phyloP scores from a whole-genome alignment of 1,140 invertebrate species.

The Polypedilum vanderplanki region DNA sequence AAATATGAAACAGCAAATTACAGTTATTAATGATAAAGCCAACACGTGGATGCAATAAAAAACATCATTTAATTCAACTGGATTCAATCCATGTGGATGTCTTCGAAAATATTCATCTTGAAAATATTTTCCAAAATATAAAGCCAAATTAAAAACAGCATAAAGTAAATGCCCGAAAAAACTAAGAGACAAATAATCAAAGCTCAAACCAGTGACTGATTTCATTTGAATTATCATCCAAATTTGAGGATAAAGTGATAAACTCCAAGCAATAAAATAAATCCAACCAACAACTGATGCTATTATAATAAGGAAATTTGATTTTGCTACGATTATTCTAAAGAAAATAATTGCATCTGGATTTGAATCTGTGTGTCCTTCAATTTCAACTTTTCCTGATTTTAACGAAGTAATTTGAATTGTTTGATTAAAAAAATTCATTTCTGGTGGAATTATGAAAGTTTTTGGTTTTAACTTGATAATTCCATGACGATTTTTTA shows the following conservation, averaged over 20 bases:
- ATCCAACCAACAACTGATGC: constrained; percentile 90
- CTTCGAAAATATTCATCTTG: constrained; percentile 70
- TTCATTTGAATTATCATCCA: constrained; percentile 83
- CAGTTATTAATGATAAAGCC: constrained; percentile 76
- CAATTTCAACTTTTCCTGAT: constrained; percentile 52
- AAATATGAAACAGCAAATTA: constrained; percentile 85
- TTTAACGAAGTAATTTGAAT: constrained; percentile 51
- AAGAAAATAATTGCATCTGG: constrained; percentile 55
- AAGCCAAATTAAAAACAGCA: constrained; percentile 83
- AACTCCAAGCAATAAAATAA: constrained; percentile 95
- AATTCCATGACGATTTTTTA: no score
- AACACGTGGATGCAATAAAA: constrained; percentile 91
- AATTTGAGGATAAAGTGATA: constrained; percentile 99
- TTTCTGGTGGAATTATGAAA: constrained; percentile 35
- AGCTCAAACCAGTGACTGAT: constrained; percentile 95
- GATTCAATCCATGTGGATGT: constrained; percentile 82
- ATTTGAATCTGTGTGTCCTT: constrained; percentile 48
- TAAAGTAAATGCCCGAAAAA: constrained; percentile 90
- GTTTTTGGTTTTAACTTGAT: no score
- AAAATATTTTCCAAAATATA: constrained; percentile 75
- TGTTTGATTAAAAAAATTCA: constrained; percentile 41
- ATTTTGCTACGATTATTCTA: constrained; percentile 64
- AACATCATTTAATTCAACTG: constrained; percentile 94
- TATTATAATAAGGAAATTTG: constrained; percentile 58
- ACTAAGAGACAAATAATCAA: constrained; percentile 91